These are phyloP conservation scores for Drosophila anomalata DNA, from an alignment of 2,888 invertebrate genomes.

Conservation along the genomic window DNA sequence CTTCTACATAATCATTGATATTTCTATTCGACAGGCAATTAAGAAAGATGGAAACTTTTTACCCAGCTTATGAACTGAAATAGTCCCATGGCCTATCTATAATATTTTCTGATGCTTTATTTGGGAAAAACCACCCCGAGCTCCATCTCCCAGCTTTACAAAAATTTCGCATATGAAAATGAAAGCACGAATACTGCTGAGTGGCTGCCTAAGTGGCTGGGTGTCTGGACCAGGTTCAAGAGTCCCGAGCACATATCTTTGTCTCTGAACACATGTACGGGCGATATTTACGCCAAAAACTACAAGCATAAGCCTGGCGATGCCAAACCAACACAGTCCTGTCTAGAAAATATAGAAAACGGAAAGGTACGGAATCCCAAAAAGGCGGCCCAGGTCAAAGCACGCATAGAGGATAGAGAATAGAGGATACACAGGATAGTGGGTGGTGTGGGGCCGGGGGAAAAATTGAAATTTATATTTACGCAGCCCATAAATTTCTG, in stretches of 20 bases:
- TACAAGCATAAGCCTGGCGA: constrained; percentile 45
- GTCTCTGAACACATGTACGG: constrained; percentile 28
- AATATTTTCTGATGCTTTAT: neutral
- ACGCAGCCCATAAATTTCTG: constrained; percentile 75
- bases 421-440: neutral
- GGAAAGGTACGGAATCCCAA: constrained; percentile 35
- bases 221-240: constrained; percentile 28
- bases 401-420: constrained; percentile 21
- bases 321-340: constrained; percentile 13
- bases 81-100: too few relatives aligned
- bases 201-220: constrained; percentile 30
- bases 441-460: constrained; percentile 19
- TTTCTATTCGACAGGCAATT: neutral
- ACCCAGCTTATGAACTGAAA: neutral
- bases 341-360: constrained; percentile 32
- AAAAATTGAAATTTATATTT: constrained; percentile 73
- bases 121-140: neutral
- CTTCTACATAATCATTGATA: neutral
- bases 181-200: constrained; percentile 21
- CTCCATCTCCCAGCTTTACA: constrained; percentile 2
- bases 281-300: constrained; percentile 66
- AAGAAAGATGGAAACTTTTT: constrained; percentile 46
- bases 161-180: constrained; percentile 33
- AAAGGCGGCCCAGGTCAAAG: constrained; percentile 49
- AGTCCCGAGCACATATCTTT: constrained; percentile 9